Evolutionary conservation across 2,888 invertebrate genomes (phyloP), one percentile per base, ranked within the genome.

Genomic region (Cordilura impudica): DNA sequence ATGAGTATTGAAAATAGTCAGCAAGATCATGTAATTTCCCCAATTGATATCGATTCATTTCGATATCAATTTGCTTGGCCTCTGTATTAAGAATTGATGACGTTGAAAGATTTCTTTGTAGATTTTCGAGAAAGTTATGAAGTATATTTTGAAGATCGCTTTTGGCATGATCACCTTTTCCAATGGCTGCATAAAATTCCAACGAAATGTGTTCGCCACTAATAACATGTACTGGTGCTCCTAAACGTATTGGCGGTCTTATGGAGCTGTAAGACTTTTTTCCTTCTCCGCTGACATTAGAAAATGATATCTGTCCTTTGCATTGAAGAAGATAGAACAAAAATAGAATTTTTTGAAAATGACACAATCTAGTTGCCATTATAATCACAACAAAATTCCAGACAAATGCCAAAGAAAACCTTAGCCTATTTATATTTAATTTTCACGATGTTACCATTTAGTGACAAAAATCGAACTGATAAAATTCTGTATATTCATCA

Each of bases 51-150:
- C 71, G 74, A 3, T 76, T 81, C 16, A 67, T 82, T 31, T 78
- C 58, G 45, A 56, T 23, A 3, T 76, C 61, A 10, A 47, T 39
- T n/a, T 49, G 65, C 14, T 39, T 43, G 31, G 74, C 77, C 3
- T 76, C 39, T 1, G 65, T 56, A 73, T 83, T 83, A 0, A 87
- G 70, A 43, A 86, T 73, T 0, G 70, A 60, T 0, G 87, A 86
- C 3, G 85, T 84, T 1, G 87, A 85, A 0, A 87, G 81, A 81
- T 88, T 88, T 78, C 73, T 79, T 14, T 88, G 86, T 0, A 86
- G 70, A 39, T 85, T 84, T 60, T 87, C 85, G 1, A 85, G 51
- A 71, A 88, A 87, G 47, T 85, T 84, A 4, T 83, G 82, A 7
- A 89, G 78, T 3, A 83, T 81, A 54, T 70, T 74, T 65, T 87